These are phyloP conservation scores for Embiotoca jacksoni DNA, from an alignment of 2,113 vertebrate genomes.

Conservation along the genomic window DNA sequence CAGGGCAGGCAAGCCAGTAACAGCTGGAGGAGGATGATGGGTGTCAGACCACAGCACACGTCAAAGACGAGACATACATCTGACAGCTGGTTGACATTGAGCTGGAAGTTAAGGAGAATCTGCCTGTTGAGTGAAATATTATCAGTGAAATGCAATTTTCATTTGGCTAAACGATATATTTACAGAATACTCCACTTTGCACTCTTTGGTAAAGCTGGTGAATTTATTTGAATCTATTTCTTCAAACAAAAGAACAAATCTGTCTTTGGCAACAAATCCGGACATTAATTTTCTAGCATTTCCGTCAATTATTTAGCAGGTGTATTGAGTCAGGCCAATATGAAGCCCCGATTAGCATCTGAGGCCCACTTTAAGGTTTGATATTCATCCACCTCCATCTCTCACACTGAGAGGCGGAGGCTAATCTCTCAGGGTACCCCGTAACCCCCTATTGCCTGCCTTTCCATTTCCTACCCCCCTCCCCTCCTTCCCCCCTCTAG, in stretches of 20 bases:
- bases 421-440: conserved; percentile 76
- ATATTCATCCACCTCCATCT: conserved; percentile 68
- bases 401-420: conserved; percentile 74
- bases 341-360: conserved; percentile 82
- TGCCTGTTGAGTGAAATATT: neutral
- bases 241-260: conserved; percentile 21
- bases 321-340: conserved; percentile 69
- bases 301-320: conserved; percentile 62
- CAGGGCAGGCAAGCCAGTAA: conserved; percentile 63
- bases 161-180: neutral
- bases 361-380: conserved; percentile 79
- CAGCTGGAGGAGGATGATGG: conserved; percentile 80
- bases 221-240: neutral
- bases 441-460: conserved; percentile 61
- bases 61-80: conserved; percentile 64
- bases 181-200: neutral
- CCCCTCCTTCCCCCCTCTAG: conserved; percentile 65
- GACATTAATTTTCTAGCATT: conserved; percentile 12
- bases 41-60: conserved; percentile 73
- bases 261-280: conserved; percentile 2
- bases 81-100: conserved; percentile 74
- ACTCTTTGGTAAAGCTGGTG: neutral
- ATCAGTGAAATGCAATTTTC: neutral
- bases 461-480: conserved; percentile 48
- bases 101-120: conserved; percentile 28